Evolutionary conservation across 2,113 vertebrate genomes (phyloP).

Genomic region (Turdus rufiventris): DNA sequence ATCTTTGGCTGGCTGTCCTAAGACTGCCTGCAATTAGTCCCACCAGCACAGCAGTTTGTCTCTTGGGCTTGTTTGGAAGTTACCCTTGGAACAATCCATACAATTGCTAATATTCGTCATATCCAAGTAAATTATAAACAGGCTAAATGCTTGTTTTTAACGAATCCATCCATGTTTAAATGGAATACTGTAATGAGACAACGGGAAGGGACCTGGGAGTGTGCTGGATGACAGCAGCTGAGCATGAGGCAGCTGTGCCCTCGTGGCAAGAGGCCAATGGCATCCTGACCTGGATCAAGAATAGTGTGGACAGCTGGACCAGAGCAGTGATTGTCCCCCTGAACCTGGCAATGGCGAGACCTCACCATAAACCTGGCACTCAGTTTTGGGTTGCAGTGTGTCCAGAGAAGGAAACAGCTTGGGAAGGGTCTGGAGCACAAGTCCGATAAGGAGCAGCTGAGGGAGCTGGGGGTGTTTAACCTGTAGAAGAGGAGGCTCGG

Average conservation of each 20-base stretch:
- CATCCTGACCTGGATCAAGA: neutral
- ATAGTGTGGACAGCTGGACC: neutral
- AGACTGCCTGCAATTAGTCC: neutral
- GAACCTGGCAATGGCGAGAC: neutral
- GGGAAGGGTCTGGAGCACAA: neutral
- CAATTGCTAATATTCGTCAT: neutral
- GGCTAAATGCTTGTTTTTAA: neutral
- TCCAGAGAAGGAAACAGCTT: neutral
- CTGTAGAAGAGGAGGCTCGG: neutral
- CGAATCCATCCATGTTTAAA: neutral
- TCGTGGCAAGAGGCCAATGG: neutral
- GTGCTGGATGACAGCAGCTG: neutral
- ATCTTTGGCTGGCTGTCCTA: neutral
- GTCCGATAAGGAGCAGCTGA: neutral
- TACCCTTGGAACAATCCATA: neutral
- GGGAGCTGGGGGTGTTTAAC: neutral
- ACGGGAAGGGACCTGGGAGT: neutral
- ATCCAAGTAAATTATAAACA: neutral
- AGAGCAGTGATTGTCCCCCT: neutral
- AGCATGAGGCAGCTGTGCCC: neutral
- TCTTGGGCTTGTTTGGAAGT: neutral
- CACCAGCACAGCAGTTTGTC: accelerated
- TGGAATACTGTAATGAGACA: neutral
- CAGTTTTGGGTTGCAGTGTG: neutral
- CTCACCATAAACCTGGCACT: neutral